phyloP scores from a whole-genome alignment of 2,113 vertebrate species.

The Ovis canadensis region DNA sequence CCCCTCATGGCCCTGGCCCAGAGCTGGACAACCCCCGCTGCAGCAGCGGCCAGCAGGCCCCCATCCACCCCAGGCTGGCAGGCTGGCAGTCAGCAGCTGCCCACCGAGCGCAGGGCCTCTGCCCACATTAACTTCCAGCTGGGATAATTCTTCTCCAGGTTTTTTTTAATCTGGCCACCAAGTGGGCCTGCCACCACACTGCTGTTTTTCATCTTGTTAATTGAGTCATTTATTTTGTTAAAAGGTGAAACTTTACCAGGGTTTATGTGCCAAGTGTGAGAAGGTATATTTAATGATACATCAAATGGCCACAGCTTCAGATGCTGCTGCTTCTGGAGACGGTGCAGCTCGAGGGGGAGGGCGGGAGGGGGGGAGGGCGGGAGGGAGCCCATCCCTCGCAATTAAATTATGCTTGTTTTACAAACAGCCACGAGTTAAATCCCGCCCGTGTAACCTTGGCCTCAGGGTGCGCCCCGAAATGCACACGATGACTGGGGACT shows the following conservation, averaged over 20 bases:
- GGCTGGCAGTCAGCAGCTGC: conserved; percentile 81
- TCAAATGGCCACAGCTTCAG: conserved; percentile 74
- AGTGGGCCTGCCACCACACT: conserved; percentile 82
- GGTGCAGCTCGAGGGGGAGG: background rate
- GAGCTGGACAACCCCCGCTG: background rate
- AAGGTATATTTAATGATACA: conserved; percentile 83
- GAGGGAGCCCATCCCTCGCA: background rate
- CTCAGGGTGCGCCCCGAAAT: background rate
- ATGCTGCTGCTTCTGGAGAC: conserved; percentile 51
- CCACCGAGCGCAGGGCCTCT: conserved; percentile 81
- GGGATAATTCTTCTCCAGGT: conserved; percentile 88
- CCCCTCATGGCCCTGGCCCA: background rate
- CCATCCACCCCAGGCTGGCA: conserved; percentile 70
- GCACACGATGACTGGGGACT: accelerated
- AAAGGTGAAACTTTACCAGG: conserved; percentile 87
- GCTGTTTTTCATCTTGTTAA: conserved; percentile 89
- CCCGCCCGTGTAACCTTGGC: conserved; percentile 38
- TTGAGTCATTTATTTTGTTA: conserved; percentile 92
- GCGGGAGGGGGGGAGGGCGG: accelerated
- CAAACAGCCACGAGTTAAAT: conserved; percentile 54
- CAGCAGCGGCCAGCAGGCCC: background rate
- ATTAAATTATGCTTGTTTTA: conserved; percentile 61
- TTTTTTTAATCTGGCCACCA: conserved; percentile 79
- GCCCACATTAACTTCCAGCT: conserved; percentile 86
- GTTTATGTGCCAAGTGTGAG: conserved; percentile 79